Evolutionary conservation across 2,888 invertebrate genomes (phyloP), one percentile per base, ranked within the genome.

Genomic region (Strigamia transsilvanica): DNA sequence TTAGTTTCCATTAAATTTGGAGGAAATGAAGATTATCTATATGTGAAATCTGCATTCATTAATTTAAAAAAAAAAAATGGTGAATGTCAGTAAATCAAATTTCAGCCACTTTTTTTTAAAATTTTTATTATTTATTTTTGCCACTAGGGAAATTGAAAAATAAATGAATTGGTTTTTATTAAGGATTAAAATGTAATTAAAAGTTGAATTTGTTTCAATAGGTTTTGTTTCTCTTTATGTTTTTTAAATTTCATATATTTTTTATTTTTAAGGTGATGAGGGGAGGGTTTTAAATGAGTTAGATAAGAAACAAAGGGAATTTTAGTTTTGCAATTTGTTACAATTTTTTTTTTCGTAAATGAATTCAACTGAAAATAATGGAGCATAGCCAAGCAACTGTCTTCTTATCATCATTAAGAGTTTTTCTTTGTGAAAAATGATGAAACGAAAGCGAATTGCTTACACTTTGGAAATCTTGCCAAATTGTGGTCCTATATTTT

Each of bases 381-480:
- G 73, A 73, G 73, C 73, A 73, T 73, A 73, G 73, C 73, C 73
- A 73, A 73, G 73, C 73, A 73, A 73, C 73, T 73, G 73, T 73
- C 73, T 73, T 73, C 73, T 73, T 73, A 73, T 73, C 73, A 73
- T 73, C 73, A 73, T 73, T 73, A 73, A 73, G 73, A 73, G 73
- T 73, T 73, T 66, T 73, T 73, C 73, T 73, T 73, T 73, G 32
- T 73, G 73, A 73, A 73, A 73, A 23, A 73, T 73, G 73, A 73
- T 73, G 73, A 73, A 73, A 73, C 23, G 73, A 73, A 32, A 73
- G 73, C 23, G 73, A 73, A 73, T 73, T 73, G 73, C 73, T 73
- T 73, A 73, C 73, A 73, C 73, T 73, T 73, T 73, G 73, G 73
- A 73, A 73, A 73, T 73, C 32, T 73, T 73, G 73, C 73, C 73